phyloP scores from a whole-genome alignment of 1,140 invertebrate species.

The Sitophilus oryzae region DNA sequence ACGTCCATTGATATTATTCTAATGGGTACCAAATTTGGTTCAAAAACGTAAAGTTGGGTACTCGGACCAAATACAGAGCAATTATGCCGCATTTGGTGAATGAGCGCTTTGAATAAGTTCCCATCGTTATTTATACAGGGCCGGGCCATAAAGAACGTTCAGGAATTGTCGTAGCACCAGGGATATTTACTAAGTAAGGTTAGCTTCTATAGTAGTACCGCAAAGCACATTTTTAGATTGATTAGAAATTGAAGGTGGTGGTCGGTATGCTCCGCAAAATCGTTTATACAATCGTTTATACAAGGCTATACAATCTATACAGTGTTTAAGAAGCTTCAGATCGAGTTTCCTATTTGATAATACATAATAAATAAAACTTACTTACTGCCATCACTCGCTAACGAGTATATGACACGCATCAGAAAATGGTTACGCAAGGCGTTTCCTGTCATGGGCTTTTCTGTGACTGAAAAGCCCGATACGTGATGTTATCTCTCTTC shows the following conservation, averaged over 20 bases:
- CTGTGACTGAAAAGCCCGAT: no score
- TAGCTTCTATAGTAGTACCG: background rate
- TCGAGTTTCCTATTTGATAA: no score
- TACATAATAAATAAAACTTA: no score
- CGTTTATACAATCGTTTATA: no score
- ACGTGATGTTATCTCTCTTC: no score
- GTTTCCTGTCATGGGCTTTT: no score
- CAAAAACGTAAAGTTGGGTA: constrained; percentile 14
- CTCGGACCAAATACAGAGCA: constrained; percentile 19
- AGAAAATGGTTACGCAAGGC: no score
- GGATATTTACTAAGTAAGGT: background rate
- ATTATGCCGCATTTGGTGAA: constrained; percentile 20
- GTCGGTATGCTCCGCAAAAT: no score
- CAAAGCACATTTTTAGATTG: background rate
- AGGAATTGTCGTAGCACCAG: background rate
- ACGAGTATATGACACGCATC: no score
- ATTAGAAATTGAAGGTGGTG: background rate
- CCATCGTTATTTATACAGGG: constrained; percentile 19
- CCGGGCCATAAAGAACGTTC: constrained; percentile 1
- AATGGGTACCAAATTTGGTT: constrained; percentile 24
- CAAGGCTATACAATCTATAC: no score
- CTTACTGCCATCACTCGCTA: no score
- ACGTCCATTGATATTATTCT: constrained; percentile 21
- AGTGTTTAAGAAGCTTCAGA: no score
- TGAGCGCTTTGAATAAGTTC: constrained; percentile 19